A percentile compares a stretch with the other conserved stretches of the same genome.
Evolutionary conservation across 2,113 vertebrate species (phyloP).

Genomic region (Mesembrinibis cayennensis): DNA sequence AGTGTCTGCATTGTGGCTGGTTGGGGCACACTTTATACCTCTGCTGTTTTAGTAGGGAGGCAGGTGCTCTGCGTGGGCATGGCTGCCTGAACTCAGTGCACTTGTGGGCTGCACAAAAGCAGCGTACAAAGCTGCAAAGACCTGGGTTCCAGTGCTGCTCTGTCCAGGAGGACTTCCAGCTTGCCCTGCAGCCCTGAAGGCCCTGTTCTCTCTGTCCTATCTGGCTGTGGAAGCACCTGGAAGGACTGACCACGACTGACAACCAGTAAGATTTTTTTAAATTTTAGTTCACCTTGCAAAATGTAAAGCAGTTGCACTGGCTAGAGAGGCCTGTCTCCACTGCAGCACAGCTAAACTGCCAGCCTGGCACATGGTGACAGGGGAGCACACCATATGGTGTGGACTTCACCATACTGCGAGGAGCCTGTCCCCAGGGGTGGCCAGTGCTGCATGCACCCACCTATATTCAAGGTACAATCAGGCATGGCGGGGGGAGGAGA

Average conservation of each 20-base stretch:
- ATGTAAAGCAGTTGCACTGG: background rate
- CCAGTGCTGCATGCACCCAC: fast-evolving
- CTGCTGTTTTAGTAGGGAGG: background rate
- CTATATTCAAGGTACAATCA: background rate
- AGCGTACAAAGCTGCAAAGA: background rate
- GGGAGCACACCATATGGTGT: background rate
- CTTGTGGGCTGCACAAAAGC: background rate
- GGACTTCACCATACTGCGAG: background rate
- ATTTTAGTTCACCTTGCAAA: background rate
- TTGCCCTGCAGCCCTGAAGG: background rate
- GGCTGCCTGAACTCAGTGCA: background rate
- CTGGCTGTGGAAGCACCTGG: background rate
- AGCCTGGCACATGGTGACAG: background rate
- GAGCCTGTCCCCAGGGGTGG: fast-evolving
- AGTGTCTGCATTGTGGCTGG: background rate
- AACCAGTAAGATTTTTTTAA: background rate
- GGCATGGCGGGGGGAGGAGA: background rate
- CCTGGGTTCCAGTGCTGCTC: background rate
- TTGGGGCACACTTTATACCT: background rate
- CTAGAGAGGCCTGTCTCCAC: background rate
- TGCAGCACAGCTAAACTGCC: background rate
- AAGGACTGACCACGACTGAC: background rate
- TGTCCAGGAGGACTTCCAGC: background rate
- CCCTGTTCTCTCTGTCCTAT: background rate
- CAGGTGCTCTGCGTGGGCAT: background rate